Percentiles rank a stretch among this genome's conserved stretches.
Evolutionary conservation across 23 tunicate species (phyloP).

Genomic region (Diplosoma virens): DNA sequence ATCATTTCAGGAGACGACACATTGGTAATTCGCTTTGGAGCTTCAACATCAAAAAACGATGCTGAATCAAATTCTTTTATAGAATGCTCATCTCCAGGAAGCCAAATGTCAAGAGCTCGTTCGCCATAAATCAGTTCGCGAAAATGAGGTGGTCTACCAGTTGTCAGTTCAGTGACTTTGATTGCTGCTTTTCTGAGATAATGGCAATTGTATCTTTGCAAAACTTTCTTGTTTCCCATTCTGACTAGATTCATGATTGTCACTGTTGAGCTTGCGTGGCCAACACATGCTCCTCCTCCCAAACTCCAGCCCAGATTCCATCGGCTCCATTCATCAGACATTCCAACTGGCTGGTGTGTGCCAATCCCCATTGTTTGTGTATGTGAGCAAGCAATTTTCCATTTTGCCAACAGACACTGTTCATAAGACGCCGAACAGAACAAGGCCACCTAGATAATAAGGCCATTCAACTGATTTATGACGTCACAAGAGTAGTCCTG

Average conservation of each 20-base stretch:
- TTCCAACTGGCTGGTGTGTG: conserved; percentile 23
- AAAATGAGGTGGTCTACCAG: conserved; percentile 28
- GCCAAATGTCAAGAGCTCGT: conserved; percentile 29
- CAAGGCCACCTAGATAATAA: too few relatives aligned
- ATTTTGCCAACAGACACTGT: conserved; percentile 16
- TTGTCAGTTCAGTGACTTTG: conserved; percentile 24
- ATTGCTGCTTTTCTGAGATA: conserved; percentile 28
- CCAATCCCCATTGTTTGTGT: conserved; percentile 34
- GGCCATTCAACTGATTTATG: too few relatives aligned
- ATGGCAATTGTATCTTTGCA: conserved; percentile 15
- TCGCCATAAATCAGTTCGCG: conserved; percentile 39
- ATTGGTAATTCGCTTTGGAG: conserved; percentile 28
- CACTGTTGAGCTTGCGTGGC: conserved; percentile 33
- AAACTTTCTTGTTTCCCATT: conserved; percentile 35
- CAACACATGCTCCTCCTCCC: conserved; percentile 35
- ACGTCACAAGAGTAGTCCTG: too few relatives aligned
- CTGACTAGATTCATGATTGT: conserved; percentile 26
- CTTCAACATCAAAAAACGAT: neutral
- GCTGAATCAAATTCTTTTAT: conserved; percentile 8
- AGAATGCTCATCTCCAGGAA: conserved; percentile 16
- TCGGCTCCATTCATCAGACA: conserved; percentile 45
- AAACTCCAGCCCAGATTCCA: conserved; percentile 34
- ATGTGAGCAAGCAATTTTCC: conserved; percentile 22
- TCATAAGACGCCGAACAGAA: conserved; percentile 22
- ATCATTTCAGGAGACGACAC: conserved; percentile 14